These are phyloP conservation scores for Nipponacmea schrenckii DNA, from an alignment of 2,888 invertebrate genomes.

Conservation along the genomic window DNA sequence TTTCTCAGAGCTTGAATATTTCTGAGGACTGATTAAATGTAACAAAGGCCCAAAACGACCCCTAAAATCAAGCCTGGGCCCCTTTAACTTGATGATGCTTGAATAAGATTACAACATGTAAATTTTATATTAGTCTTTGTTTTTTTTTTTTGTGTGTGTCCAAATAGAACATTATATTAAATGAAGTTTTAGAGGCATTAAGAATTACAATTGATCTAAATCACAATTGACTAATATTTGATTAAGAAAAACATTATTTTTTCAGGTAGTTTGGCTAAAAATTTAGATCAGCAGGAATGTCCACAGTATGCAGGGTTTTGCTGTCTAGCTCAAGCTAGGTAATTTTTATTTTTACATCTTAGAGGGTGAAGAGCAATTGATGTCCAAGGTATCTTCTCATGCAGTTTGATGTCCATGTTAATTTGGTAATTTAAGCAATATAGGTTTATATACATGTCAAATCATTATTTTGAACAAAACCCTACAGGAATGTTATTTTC, in stretches of 20 bases:
- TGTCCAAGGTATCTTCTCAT: neutral
- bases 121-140: slow-evolving; percentile 1
- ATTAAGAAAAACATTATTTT: slow-evolving; percentile 11
- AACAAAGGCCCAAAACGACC: too few species aligned
- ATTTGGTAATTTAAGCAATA: too few species aligned
- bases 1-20: too few species aligned
- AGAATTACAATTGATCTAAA: too few species aligned
- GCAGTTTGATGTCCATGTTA: neutral
- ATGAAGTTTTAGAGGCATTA: too few species aligned
- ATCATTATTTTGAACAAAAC: too few species aligned
- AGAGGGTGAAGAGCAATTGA: neutral
- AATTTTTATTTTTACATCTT: slow-evolving; percentile 17
- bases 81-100: neutral
- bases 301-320: slow-evolving; percentile 81
- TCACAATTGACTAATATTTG: too few species aligned
- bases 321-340: slow-evolving; percentile 68
- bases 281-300: slow-evolving; percentile 83
- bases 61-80: too few species aligned
- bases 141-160: slow-evolving; percentile 4
- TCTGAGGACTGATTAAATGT: too few species aligned
- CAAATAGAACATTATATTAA: neutral
- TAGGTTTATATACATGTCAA: too few species aligned
- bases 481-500: too few species aligned
- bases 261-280: slow-evolving; percentile 74
- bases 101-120: neutral